Percentiles rank a stretch among this genome's conserved stretches.
These are phyloP conservation scores for Pogonocichla stellata DNA, from an alignment of 2,113 vertebrate genomes.

Conservation along the genomic window DNA sequence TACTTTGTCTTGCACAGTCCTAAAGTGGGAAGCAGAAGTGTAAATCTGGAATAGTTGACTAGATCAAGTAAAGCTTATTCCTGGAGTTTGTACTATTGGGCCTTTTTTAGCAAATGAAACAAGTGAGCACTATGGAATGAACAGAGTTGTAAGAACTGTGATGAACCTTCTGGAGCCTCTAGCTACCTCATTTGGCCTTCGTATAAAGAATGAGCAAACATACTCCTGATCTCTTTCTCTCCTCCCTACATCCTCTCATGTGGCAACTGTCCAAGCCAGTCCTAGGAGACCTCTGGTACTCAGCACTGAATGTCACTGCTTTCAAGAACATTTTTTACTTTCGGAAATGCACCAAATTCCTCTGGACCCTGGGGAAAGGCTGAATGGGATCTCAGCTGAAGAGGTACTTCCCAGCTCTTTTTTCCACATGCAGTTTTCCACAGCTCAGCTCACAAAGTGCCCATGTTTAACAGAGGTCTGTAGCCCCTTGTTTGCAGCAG, in stretches of 20 bases:
- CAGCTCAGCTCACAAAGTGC: background rate
- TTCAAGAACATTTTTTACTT: background rate
- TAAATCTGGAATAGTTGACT: background rate
- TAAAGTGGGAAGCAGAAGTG: background rate
- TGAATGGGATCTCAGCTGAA: background rate
- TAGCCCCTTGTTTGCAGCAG: background rate
- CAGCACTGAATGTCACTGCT: background rate
- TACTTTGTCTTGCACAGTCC: background rate
- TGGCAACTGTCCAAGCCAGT: background rate
- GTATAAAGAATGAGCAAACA: background rate
- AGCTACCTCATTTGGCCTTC: background rate
- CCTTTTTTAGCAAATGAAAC: background rate
- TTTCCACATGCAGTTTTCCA: background rate
- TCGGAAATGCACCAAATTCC: conserved; percentile 23
- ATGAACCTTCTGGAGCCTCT: background rate
- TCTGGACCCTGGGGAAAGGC: background rate
- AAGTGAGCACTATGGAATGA: background rate
- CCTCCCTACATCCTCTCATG: background rate
- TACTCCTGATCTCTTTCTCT: background rate
- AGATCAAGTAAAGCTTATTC: background rate
- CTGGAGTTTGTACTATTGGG: background rate
- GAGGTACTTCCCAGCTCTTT: background rate
- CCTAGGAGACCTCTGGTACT: background rate
- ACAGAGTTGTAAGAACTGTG: background rate
- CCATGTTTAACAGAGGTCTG: background rate